phyloP scores from a whole-genome alignment of 2,113 vertebrate species.

The Bolborhynchus lineola region DNA sequence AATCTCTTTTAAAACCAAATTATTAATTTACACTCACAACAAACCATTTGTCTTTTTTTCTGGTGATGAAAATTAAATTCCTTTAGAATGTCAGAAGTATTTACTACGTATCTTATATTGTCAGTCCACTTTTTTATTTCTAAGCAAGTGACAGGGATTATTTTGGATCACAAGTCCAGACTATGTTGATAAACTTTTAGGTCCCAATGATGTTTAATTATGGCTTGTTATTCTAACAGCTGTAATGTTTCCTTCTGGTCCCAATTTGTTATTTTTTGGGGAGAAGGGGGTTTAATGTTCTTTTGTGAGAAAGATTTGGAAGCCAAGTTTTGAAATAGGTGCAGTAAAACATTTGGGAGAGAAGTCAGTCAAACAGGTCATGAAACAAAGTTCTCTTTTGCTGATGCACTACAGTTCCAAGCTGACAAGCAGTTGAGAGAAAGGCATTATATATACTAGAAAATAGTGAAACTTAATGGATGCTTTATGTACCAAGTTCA shows the following conservation, averaged over 20 bases:
- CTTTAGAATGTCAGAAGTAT: not conserved
- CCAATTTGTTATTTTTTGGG: not conserved
- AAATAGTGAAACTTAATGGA: conserved; percentile 41
- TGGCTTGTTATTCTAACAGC: not conserved
- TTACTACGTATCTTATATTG: not conserved
- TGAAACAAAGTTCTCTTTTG: not conserved
- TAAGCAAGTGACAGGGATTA: not conserved
- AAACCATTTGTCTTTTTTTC: not conserved
- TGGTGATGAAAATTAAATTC: not conserved
- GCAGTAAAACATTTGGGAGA: not conserved
- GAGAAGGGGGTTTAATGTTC: not conserved
- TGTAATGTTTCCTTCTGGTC: not conserved
- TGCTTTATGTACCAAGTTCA: conserved; percentile 26
- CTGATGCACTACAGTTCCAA: not conserved
- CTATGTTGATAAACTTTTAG: not conserved
- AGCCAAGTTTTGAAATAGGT: not conserved
- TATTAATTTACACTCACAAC: not conserved
- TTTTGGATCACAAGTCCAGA: not conserved
- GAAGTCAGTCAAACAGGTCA: not conserved
- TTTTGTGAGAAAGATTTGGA: not conserved
- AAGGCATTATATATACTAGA: not conserved
- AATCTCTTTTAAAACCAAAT: not conserved
- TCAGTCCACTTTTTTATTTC: conserved; percentile 1
- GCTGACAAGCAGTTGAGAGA: not conserved
- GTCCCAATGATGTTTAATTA: rapidly evolving